phyloP scores from a whole-genome alignment of 2,113 vertebrate genomes.

The Fukomys damarensis region DNA sequence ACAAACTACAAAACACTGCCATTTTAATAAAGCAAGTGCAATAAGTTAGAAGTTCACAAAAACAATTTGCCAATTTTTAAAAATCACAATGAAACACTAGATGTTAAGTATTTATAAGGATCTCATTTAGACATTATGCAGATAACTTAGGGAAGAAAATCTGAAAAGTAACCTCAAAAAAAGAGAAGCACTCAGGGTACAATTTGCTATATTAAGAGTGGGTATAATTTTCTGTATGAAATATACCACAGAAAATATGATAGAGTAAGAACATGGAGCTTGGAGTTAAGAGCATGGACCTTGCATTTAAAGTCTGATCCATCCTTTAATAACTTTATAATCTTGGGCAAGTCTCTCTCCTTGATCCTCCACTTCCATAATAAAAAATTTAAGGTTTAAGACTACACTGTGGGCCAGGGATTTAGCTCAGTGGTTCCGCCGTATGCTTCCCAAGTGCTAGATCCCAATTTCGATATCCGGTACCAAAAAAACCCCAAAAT shows the following conservation, averaged over 20 bases:
- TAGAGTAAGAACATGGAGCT: neutral
- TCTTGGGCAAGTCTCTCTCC: neutral
- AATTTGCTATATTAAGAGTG: neutral
- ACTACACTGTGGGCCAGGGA: neutral
- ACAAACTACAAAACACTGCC: conserved; percentile 59
- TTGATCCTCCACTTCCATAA: neutral
- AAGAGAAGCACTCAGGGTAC: neutral
- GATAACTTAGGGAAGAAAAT: neutral
- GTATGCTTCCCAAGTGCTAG: too few species aligned
- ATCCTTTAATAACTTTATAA: neutral
- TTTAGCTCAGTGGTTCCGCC: too few species aligned
- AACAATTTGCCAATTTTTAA: neutral
- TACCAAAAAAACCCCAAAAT: too few species aligned
- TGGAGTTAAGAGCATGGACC: neutral
- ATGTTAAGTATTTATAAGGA: conserved; percentile 44
- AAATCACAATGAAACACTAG: conserved; percentile 11
- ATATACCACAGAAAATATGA: neutral
- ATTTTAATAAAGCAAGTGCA: conserved; percentile 60
- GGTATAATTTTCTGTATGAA: conserved; percentile 27
- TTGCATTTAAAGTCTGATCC: neutral
- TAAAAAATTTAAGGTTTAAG: neutral
- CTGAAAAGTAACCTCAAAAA: conserved; percentile 44
- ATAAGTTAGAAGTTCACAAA: conserved; percentile 52
- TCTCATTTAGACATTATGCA: conserved; percentile 29
- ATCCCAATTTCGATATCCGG: too few species aligned